These are phyloP conservation scores for Acanthurus lineatus DNA, from an alignment of 2,797 vertebrate genomes.

Conservation along the genomic window DNA sequence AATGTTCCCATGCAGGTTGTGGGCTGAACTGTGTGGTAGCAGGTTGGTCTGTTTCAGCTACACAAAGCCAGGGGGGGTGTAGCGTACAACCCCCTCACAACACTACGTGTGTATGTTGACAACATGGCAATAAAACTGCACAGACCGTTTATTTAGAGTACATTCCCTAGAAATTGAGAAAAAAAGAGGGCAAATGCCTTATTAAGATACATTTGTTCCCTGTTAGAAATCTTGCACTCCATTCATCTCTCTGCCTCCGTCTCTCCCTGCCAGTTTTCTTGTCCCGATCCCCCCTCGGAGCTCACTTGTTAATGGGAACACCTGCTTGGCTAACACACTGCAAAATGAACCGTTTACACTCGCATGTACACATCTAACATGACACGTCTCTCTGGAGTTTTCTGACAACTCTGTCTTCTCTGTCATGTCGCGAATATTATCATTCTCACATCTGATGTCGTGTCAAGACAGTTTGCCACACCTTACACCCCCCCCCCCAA, in stretches of 20 bases:
- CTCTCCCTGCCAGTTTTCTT: conserved; percentile 50
- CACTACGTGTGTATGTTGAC: conserved; percentile 28
- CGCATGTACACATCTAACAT: conserved; percentile 47
- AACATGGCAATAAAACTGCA: conserved; percentile 31
- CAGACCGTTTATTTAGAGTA: conserved; percentile 19
- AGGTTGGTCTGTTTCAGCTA: conserved; percentile 77
- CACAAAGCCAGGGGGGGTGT: conserved; percentile 61
- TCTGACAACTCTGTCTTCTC: conserved; percentile 60
- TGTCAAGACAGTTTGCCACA: conserved; percentile 40
- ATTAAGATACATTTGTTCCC: conserved; percentile 47
- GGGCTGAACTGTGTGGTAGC: conserved; percentile 82
- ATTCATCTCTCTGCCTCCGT: conserved; percentile 57
- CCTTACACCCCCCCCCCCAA: conserved; percentile 38
- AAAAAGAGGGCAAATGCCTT: conserved; percentile 42
- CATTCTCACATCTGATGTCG: conserved; percentile 61
- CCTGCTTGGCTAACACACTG: conserved; percentile 77
- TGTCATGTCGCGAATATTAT: conserved; percentile 51
- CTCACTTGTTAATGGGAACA: conserved; percentile 81
- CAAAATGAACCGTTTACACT: conserved; percentile 76
- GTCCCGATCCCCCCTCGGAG: conserved; percentile 61
- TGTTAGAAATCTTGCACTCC: conserved; percentile 51
- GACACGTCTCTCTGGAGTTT: conserved; percentile 62
- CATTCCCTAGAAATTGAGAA: conserved; percentile 23
- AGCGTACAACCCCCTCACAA: conserved; percentile 58
- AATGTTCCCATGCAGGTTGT: conserved; percentile 75